Evolutionary conservation across 1,140 invertebrate species (phyloP).

Genomic region (Capitella teleta): DNA sequence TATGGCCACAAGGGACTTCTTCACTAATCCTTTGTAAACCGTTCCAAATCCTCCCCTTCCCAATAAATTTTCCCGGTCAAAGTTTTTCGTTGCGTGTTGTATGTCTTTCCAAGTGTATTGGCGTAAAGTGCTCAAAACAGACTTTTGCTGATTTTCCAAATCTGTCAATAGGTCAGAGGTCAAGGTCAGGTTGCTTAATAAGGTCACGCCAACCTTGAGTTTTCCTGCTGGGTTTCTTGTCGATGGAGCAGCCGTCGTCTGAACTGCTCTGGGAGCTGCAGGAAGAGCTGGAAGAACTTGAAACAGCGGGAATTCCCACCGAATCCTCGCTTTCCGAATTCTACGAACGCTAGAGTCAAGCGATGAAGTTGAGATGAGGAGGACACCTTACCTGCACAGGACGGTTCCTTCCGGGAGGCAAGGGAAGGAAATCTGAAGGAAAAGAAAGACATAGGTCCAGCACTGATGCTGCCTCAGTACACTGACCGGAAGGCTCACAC

Average conservation of each 20-base stretch:
- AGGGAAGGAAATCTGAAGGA: too few relatives aligned
- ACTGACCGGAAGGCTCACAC: background rate
- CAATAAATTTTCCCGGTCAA: slow-evolving; percentile 38
- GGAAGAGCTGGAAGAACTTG: too few relatives aligned
- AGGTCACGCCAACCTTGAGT: too few relatives aligned
- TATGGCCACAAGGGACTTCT: slow-evolving; percentile 3
- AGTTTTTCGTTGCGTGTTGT: slow-evolving; percentile 34
- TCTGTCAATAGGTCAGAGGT: background rate
- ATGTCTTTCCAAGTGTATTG: slow-evolving; percentile 40
- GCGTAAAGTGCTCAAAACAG: slow-evolving; percentile 17
- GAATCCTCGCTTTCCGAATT: too few relatives aligned
- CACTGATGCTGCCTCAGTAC: background rate
- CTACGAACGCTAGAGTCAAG: too few relatives aligned
- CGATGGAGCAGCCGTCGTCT: too few relatives aligned
- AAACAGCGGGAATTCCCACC: too few relatives aligned
- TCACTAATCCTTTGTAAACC: slow-evolving; percentile 50
- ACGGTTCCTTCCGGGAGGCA: too few relatives aligned
- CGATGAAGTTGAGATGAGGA: too few relatives aligned
- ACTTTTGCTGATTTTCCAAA: background rate
- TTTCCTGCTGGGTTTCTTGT: too few relatives aligned
- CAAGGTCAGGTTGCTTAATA: background rate
- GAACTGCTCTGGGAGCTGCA: too few relatives aligned
- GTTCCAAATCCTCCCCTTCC: slow-evolving; percentile 59
- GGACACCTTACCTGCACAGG: too few relatives aligned
- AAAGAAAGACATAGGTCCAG: background rate